Percentiles rank a stretch among this genome's conserved stretches.
Conservation (phyloP, 2,113 vertebrate genomes). For the Gymnorhina tibicen region DNA sequence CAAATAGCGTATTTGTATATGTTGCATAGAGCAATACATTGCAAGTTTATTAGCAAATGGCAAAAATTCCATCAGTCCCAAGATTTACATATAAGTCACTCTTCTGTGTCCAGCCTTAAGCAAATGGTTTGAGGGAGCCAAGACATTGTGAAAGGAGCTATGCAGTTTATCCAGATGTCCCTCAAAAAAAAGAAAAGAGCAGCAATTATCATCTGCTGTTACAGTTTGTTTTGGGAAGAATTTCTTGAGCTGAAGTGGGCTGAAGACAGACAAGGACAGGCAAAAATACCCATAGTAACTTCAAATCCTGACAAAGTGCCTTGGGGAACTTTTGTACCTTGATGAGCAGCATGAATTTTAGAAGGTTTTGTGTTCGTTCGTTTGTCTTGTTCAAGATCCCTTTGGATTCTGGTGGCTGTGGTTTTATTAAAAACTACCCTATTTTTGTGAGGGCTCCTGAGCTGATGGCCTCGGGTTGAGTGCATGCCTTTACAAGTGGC, state of each 20-base stretch:
- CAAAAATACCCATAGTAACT: background rate
- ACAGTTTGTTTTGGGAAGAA: background rate
- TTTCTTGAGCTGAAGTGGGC: background rate
- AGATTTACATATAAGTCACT: background rate
- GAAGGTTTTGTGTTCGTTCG: background rate
- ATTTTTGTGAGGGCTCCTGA: constrained; percentile 14
- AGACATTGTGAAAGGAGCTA: background rate
- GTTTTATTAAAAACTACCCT: constrained; percentile 38
- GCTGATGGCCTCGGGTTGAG: constrained; percentile 36
- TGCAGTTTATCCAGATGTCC: background rate
- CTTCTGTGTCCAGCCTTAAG: background rate
- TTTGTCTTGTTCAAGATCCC: constrained; percentile 20
- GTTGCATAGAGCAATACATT: background rate
- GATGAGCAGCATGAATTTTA: background rate
- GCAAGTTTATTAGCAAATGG: background rate
- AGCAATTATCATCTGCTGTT: background rate
- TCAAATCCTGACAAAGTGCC: constrained; percentile 20
- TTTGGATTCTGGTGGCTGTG: background rate
- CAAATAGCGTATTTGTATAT: background rate
- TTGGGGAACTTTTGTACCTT: background rate
- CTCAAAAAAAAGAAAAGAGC: background rate
- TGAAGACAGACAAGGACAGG: background rate
- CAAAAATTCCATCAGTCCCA: background rate
- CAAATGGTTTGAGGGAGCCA: background rate
- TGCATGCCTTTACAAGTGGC: constrained; percentile 10